Conservation (phyloP, 2,888 invertebrate species). For the Blomia tropicalis region DNA sequence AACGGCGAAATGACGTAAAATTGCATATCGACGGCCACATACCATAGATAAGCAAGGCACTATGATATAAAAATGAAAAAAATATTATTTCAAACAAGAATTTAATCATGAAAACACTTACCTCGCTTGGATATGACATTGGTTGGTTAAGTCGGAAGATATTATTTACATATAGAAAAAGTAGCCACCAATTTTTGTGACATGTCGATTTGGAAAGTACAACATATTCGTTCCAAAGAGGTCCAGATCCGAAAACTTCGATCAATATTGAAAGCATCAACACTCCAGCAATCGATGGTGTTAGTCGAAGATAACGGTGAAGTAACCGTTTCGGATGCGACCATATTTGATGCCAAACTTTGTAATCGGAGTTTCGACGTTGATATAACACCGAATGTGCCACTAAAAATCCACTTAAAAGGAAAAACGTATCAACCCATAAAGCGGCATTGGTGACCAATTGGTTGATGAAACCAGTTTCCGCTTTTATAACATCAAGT, state of each 20-base stretch:
- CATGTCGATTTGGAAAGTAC: not conserved
- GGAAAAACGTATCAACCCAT: slow-evolving; percentile 24
- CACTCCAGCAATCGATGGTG: slow-evolving; percentile 17
- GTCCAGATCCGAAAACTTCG: slow-evolving; percentile 16
- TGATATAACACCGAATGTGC: slow-evolving; percentile 16
- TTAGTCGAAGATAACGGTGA: slow-evolving; percentile 21
- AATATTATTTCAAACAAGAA: slow-evolving; percentile 3
- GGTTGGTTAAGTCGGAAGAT: slow-evolving; percentile 17
- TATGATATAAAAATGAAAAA: slow-evolving; percentile 6
- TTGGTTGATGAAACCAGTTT: slow-evolving; percentile 10
- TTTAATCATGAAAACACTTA: not conserved
- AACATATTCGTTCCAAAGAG: slow-evolving; percentile 17
- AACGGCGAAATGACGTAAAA: slow-evolving; percentile 20
- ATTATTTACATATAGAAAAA: slow-evolving; percentile 17
- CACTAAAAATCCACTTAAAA: slow-evolving; percentile 17
- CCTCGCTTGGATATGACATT: not conserved
- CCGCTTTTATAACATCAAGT: slow-evolving; percentile 1
- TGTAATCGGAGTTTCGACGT: not conserved
- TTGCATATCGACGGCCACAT: slow-evolving; percentile 23
- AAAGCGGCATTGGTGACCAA: slow-evolving; percentile 20
- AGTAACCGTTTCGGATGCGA: slow-evolving; percentile 11
- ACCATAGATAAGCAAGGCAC: slow-evolving; percentile 20
- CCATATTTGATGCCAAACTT: not conserved
- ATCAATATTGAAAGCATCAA: slow-evolving; percentile 8
- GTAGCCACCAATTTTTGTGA: slow-evolving; percentile 22